These are phyloP conservation scores for Silurus aristotelis DNA, from an alignment of 2,797 vertebrate genomes.

Conservation along the genomic window DNA sequence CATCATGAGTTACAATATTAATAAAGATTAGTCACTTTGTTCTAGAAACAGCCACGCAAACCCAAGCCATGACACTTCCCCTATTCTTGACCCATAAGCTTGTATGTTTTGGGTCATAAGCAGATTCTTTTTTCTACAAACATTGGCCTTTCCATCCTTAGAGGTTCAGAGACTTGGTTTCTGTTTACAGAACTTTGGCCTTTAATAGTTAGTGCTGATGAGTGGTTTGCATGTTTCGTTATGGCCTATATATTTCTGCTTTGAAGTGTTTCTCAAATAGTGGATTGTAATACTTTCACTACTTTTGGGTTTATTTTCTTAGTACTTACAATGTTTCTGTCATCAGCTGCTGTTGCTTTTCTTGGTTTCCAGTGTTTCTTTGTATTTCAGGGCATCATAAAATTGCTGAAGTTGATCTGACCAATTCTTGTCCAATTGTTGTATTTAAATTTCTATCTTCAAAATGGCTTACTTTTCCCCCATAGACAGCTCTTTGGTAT, in stretches of 20 bases:
- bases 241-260: neutral
- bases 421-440: neutral
- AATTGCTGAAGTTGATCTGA: neutral
- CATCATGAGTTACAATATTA: neutral
- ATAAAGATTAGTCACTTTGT: neutral
- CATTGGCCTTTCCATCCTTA: neutral
- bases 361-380: neutral
- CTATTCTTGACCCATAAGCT: neutral
- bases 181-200: neutral
- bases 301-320: neutral
- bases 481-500: neutral
- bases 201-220: neutral
- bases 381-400: neutral
- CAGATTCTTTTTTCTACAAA: neutral
- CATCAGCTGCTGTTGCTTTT: neutral
- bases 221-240: neutral
- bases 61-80: no score
- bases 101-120: neutral
- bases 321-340: neutral
- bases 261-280: neutral
- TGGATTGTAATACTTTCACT: neutral
- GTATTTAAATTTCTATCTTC: neutral
- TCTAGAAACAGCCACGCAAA: neutral
- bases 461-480: neutral
- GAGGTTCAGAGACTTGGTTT: neutral